Conservation (phyloP, 2,113 vertebrate genomes). For the Acanthochromis polyacanthus region DNA sequence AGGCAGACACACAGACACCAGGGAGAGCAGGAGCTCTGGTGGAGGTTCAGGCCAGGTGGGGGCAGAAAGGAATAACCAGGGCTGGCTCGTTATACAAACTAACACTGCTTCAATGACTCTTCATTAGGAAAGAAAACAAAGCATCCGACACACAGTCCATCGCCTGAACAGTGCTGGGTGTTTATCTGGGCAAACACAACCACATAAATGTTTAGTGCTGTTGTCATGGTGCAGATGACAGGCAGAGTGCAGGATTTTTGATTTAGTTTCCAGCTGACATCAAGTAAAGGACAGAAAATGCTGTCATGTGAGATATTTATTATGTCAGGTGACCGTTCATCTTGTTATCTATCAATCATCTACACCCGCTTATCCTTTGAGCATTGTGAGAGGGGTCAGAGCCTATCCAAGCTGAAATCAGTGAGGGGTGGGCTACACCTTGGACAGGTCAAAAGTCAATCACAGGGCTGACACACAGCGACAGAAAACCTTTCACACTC, state of each 20-base stretch:
- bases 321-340: background rate
- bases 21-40: constrained; percentile 45
- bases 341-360: background rate
- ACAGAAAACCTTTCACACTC: background rate
- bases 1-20: constrained; percentile 72
- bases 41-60: constrained; percentile 28
- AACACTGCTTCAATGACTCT: background rate
- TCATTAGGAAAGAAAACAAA: background rate
- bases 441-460: no score
- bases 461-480: background rate
- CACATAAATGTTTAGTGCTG: background rate
- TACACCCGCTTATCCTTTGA: background rate
- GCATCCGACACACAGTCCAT: background rate
- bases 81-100: background rate
- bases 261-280: no score
- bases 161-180: background rate
- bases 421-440: no score
- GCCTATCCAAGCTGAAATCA: no score
- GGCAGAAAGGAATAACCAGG: constrained; percentile 13
- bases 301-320: background rate
- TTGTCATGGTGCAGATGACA: background rate
- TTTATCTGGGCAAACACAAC: background rate
- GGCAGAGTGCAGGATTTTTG: no score
- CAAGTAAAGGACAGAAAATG: no score
- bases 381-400: background rate